Conservation (phyloP, 2,888 invertebrate genomes). For the Melangyna quadrimaculata region DNA sequence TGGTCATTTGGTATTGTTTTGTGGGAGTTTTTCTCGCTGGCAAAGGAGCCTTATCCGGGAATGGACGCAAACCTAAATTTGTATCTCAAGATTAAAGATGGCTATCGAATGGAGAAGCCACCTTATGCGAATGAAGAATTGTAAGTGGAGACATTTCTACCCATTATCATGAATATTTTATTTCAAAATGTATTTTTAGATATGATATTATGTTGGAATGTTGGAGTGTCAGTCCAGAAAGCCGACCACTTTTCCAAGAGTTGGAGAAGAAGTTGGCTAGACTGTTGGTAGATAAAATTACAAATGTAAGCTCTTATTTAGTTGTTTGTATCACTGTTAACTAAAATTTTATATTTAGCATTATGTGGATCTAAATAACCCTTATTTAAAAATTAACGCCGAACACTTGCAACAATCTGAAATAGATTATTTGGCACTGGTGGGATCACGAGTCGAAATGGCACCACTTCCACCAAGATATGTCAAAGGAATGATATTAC, state of each 20-base stretch:
- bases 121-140: conserved; percentile 90
- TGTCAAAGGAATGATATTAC: conserved; percentile 79
- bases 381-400: conserved; percentile 88
- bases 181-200: conserved; percentile 72
- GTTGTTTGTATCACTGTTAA: background rate
- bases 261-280: conserved; percentile 88
- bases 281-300: conserved; percentile 90
- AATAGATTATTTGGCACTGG: conserved; percentile 89
- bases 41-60: conserved; percentile 92
- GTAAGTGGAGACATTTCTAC: conserved; percentile 81
- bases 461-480: conserved; percentile 80
- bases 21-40: conserved; percentile 94
- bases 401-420: conserved; percentile 83
- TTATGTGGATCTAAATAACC: conserved; percentile 92
- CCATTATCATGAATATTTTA: background rate
- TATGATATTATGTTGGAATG: conserved; percentile 92
- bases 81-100: conserved; percentile 88
- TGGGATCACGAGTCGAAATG: conserved; percentile 87
- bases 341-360: conserved; percentile 83
- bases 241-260: conserved; percentile 90
- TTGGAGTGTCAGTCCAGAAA: conserved; percentile 90
- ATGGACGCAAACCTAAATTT: conserved; percentile 88
- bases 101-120: conserved; percentile 94
- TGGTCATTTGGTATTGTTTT: conserved; percentile 96
- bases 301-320: conserved; percentile 84